phyloP scores from a whole-genome alignment of 2,888 invertebrate species.

The Eretmocerus hayati region DNA sequence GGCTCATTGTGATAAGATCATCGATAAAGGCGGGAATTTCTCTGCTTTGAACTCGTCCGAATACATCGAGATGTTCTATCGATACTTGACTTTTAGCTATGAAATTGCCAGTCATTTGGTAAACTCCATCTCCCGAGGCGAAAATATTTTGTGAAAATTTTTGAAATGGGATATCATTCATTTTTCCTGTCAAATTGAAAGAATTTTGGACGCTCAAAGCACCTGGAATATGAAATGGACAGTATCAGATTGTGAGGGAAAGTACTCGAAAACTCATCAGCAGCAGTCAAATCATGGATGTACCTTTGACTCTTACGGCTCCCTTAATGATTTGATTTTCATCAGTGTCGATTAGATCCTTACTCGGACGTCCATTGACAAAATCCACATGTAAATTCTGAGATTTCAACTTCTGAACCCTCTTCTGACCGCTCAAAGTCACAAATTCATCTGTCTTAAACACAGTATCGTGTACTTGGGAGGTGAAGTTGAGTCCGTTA shows the following conservation, averaged over 20 bases:
- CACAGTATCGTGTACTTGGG: conserved; percentile 27
- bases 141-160: conserved; percentile 1
- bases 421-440: conserved; percentile 26
- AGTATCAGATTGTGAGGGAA: too few species aligned
- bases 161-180: conserved; percentile 11
- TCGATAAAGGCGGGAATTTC: conserved; percentile 26
- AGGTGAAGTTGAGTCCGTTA: conserved; percentile 30
- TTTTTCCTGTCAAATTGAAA: conserved; percentile 20
- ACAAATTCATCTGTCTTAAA: conserved; percentile 29
- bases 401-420: conserved; percentile 25
- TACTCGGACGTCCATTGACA: conserved; percentile 28
- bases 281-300: too few species aligned
- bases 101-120: conserved; percentile 22
- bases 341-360: conserved; percentile 26
- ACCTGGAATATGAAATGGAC: conserved; percentile 23
- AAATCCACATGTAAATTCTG: conserved; percentile 18
- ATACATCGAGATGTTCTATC: conserved; percentile 24
- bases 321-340: conserved; percentile 31
- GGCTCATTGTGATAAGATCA: conserved; percentile 23
- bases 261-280: too few species aligned
- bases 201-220: conserved; percentile 22
- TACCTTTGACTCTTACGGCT: conserved; percentile 30
- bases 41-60: conserved; percentile 23
- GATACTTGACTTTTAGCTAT: conserved; percentile 13
- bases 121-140: conserved; percentile 23